Evolutionary conservation across 2,888 invertebrate genomes (phyloP).

Genomic region (Chelonus formosanus): DNA sequence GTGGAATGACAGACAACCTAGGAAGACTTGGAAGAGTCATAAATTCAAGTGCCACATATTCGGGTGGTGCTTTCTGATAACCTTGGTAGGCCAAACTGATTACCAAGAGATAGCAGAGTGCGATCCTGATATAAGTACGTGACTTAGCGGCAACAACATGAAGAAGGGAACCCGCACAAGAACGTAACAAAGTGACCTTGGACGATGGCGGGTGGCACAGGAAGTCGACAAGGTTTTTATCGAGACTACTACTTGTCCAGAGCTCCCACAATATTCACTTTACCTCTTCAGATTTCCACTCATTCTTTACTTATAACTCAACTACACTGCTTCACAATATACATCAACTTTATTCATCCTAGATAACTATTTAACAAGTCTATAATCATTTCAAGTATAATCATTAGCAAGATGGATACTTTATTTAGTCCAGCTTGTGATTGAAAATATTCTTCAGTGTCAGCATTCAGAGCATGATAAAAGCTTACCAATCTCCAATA

Average conservation of each 20-base stretch:
- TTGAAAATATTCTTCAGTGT: no score
- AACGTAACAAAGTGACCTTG: slow-evolving; percentile 58
- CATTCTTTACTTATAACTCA: neutral
- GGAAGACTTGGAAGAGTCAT: slow-evolving; percentile 4
- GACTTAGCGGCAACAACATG: slow-evolving; percentile 10
- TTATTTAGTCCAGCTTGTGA: no score
- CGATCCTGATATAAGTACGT: neutral
- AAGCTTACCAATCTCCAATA: no score
- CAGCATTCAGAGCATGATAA: no score
- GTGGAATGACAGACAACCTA: neutral
- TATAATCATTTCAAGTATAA: no score
- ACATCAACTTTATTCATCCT: no score
- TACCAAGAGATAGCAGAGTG: slow-evolving; percentile 1
- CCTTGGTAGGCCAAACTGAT: slow-evolving; percentile 46
- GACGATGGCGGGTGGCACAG: slow-evolving; percentile 60
- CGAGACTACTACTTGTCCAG: slow-evolving; percentile 39
- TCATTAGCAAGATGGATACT: no score
- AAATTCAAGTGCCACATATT: neutral
- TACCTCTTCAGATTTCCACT: slow-evolving; percentile 15
- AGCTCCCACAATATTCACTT: slow-evolving; percentile 13
- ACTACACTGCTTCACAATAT: no score
- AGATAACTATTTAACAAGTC: no score
- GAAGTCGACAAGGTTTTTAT: slow-evolving; percentile 64
- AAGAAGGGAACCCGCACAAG: slow-evolving; percentile 34
- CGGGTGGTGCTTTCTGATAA: slow-evolving; percentile 30